Percentiles rank a stretch among this genome's conserved stretches.
Evolutionary conservation across 2,888 invertebrate species (phyloP).

Genomic region (Megaustenia siamemsis): DNA sequence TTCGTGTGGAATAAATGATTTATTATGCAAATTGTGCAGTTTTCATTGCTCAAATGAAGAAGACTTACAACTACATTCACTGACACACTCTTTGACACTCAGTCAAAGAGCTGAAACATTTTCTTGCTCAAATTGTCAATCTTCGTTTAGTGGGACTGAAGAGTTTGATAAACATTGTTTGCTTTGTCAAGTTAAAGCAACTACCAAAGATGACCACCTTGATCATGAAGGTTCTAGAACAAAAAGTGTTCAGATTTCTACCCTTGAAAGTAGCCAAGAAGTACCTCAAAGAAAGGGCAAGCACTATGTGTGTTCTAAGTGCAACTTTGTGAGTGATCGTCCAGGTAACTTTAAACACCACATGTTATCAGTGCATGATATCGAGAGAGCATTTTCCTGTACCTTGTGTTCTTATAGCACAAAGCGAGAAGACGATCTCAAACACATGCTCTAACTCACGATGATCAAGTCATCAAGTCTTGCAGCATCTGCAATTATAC

Average conservation of each 20-base stretch:
- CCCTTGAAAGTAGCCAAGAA: not conserved
- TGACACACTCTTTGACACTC: not conserved
- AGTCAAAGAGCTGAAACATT: not conserved
- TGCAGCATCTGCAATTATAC: conserved; percentile 38
- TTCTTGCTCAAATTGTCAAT: not conserved
- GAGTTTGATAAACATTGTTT: conserved; percentile 10
- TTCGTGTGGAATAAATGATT: not conserved
- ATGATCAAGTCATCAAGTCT: not conserved
- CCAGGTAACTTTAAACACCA: conserved; percentile 34
- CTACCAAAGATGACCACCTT: not conserved
- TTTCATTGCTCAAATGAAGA: not conserved
- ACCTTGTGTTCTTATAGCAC: conserved; percentile 23
- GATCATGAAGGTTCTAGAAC: not conserved
- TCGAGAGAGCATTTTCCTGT: conserved; percentile 36
- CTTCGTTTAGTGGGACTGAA: conserved; percentile 11
- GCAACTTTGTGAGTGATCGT: not conserved
- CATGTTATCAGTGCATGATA: conserved; percentile 31
- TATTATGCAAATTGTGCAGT: not conserved
- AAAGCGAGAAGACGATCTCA: conserved; percentile 40
- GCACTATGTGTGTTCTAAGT: conserved; percentile 2
- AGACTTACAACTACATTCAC: not conserved
- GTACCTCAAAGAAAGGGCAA: not conserved
- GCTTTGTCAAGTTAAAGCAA: not conserved
- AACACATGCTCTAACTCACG: conserved; percentile 34
- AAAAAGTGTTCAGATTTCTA: not conserved